Evolutionary conservation across 2,797 vertebrate genomes (phyloP).

Genomic region (Luscinia megarhynchos): DNA sequence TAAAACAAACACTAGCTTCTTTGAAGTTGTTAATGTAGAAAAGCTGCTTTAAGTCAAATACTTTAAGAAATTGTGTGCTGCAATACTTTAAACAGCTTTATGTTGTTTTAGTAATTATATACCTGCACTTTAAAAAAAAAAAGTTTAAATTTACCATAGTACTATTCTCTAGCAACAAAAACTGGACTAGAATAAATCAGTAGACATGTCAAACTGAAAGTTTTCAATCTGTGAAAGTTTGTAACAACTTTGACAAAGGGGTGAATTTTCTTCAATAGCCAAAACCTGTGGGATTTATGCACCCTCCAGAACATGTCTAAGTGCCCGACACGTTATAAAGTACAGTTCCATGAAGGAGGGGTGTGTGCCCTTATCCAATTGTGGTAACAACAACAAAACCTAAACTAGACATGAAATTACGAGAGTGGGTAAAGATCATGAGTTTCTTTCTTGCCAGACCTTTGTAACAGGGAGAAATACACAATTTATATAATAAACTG

Average conservation of each 20-base stretch:
- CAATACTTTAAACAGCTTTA: neutral
- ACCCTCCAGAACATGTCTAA: neutral
- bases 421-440: neutral
- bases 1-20: neutral
- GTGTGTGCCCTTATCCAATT: too few relatives aligned
- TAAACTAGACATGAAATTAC: neutral
- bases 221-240: neutral
- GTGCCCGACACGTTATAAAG: neutral
- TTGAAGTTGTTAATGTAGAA: neutral
- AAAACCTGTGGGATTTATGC: neutral
- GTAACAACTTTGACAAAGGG: neutral
- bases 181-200: neutral
- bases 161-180: neutral
- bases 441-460: neutral
- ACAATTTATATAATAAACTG: neutral
- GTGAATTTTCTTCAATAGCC: neutral
- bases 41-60: neutral
- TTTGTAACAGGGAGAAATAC: neutral
- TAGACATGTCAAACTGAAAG: neutral
- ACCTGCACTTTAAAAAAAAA: fast-evolving
- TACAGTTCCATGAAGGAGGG: neutral
- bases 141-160: neutral
- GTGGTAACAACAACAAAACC: neutral
- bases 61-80: neutral
- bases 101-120: neutral